Evolutionary conservation across 2,797 vertebrate species (phyloP).

Genomic region (Benthosema pterotum): DNA sequence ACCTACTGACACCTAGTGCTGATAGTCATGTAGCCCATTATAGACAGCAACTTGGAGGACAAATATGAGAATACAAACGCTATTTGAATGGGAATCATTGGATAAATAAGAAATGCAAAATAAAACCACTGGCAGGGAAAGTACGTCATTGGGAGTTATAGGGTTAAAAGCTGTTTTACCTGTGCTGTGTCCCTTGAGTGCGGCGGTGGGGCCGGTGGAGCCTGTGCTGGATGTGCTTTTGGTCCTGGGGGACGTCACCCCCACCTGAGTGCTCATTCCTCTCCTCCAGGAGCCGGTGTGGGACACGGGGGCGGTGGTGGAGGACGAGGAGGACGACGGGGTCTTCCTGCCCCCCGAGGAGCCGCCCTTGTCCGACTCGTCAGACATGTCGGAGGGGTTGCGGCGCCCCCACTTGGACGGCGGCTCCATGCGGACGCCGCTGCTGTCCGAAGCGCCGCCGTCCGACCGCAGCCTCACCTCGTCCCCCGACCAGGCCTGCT

Average conservation of each 20-base stretch:
- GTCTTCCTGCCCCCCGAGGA: conserved; percentile 82
- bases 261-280: conserved; percentile 95
- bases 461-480: conserved; percentile 88
- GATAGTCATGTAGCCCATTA: too few relatives aligned
- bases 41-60: too few relatives aligned
- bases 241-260: conserved; percentile 90
- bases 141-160: too few relatives aligned
- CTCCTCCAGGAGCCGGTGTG: conserved; percentile 96
- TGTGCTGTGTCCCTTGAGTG: conserved; percentile 87
- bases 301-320: conserved; percentile 71
- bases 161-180: too few relatives aligned
- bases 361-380: conserved; percentile 93
- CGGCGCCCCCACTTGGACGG: conserved; percentile 87
- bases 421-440: conserved; percentile 88
- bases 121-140: too few relatives aligned
- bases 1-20: too few relatives aligned
- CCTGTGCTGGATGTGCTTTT: conserved; percentile 79
- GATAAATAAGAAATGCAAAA: too few relatives aligned
- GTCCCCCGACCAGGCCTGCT: conserved; percentile 87
- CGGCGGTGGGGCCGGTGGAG: conserved; percentile 60
- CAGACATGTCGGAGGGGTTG: conserved; percentile 92
- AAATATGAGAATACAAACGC: too few relatives aligned
- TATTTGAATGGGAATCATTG: too few relatives aligned
- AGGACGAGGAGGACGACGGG: conserved; percentile 57
- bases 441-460: conserved; percentile 84